These are phyloP conservation scores for Bucco capensis DNA, from an alignment of 2,113 vertebrate genomes.

Conservation along the genomic window DNA sequence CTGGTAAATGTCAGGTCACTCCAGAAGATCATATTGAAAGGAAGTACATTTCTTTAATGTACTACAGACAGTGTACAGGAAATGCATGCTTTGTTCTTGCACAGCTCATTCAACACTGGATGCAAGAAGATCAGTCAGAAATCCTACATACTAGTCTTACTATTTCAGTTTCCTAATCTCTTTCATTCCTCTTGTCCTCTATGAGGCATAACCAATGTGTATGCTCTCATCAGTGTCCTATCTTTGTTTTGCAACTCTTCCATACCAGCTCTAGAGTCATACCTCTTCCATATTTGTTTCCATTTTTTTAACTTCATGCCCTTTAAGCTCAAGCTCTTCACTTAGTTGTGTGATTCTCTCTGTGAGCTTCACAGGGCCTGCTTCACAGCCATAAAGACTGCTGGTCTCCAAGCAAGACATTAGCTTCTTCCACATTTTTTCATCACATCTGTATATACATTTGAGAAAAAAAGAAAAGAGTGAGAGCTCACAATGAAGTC, in stretches of 20 bases:
- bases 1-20: not conserved
- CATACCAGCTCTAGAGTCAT: not conserved
- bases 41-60: not conserved
- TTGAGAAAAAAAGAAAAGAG: not conserved
- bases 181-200: not conserved
- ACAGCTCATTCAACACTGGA: not conserved
- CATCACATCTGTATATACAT: conserved; percentile 74
- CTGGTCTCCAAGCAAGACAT: conserved; percentile 65
- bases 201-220: not conserved
- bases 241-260: not conserved
- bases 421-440: conserved; percentile 73
- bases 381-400: conserved; percentile 53
- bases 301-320: conserved; percentile 51
- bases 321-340: conserved; percentile 77
- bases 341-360: conserved; percentile 70
- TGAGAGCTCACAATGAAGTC: not conserved
- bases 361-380: conserved; percentile 65
- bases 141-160: not conserved
- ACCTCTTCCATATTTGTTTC: conserved; percentile 81
- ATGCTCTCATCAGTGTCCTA: not conserved
- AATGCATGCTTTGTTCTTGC: not conserved
- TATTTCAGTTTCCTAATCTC: not conserved
- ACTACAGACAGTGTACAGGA: not conserved
- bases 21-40: not conserved
- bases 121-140: not conserved